Conservation (phyloP, 2,113 vertebrate species). For the Tautogolabrus adspersus region DNA sequence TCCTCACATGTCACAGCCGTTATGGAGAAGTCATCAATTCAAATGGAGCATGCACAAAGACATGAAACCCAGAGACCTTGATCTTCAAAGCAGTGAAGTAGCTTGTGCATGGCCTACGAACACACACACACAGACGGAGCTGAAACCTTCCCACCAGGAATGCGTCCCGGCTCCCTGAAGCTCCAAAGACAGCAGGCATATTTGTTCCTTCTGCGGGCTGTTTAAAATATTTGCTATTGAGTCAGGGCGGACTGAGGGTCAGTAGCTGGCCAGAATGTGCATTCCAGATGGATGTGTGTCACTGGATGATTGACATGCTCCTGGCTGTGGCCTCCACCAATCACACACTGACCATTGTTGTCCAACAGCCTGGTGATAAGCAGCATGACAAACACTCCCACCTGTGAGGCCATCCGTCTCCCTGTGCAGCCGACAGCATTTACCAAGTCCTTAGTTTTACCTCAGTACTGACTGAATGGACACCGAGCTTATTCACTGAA, state of each 20-base stretch:
- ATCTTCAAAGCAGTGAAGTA: conserved; percentile 66
- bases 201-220: conserved; percentile 57
- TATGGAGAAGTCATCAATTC: conserved; percentile 68
- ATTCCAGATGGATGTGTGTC: conserved; percentile 76
- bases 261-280: conserved; percentile 62
- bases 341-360: conserved; percentile 66
- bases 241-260: conserved; percentile 60
- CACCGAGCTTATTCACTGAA: conserved; percentile 1
- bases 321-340: conserved; percentile 62
- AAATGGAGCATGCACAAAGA: conserved; percentile 56
- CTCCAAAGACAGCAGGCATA: conserved; percentile 69
- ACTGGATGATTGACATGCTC: conserved; percentile 58
- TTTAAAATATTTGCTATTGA: conserved; percentile 69
- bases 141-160: conserved; percentile 69
- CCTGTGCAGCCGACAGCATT: conserved; percentile 10
- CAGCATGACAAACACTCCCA: conserved; percentile 71
- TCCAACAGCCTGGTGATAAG: conserved; percentile 63
- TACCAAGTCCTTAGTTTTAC: conserved; percentile 12
- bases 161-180: conserved; percentile 62
- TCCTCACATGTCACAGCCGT: conserved; percentile 47
- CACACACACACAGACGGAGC: conserved; percentile 17
- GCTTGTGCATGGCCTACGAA: conserved; percentile 23
- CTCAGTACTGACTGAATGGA: conserved; percentile 5
- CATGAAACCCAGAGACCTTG: conserved; percentile 62
- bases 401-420: conserved; percentile 73